Percentiles rank a stretch among this genome's conserved stretches.
Evolutionary conservation across 2,888 invertebrate genomes (phyloP).

Genomic region (Liodrosophila aerea): DNA sequence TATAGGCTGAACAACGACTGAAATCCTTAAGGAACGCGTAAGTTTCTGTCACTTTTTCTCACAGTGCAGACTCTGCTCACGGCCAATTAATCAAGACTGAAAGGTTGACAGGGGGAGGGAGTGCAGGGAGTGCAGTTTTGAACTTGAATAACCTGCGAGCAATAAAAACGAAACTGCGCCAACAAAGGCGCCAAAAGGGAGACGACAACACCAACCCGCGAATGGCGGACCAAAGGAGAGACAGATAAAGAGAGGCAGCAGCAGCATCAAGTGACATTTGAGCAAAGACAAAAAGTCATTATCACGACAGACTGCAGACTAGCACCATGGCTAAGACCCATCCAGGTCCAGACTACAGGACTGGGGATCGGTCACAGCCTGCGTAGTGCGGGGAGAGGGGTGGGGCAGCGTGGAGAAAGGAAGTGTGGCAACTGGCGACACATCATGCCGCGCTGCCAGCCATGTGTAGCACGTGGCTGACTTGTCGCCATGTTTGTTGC

Average conservation of each 20-base stretch:
- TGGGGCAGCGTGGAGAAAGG: slow-evolving; percentile 24
- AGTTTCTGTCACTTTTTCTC: too few relatives aligned
- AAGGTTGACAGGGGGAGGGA: not conserved
- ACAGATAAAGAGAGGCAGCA: slow-evolving; percentile 14
- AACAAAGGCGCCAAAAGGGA: slow-evolving; percentile 57
- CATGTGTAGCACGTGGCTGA: slow-evolving; percentile 62
- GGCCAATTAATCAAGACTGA: slow-evolving; percentile 69
- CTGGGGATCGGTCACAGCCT: slow-evolving; percentile 27
- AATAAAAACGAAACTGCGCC: slow-evolving; percentile 61
- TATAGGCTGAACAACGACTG: too few relatives aligned
- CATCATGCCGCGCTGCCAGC: not conserved
- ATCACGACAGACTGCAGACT: slow-evolving; percentile 68
- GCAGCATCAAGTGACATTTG: slow-evolving; percentile 74
- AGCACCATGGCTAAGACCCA: too few relatives aligned
- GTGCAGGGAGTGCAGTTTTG: slow-evolving; percentile 29
- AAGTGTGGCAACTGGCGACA: slow-evolving; percentile 39
- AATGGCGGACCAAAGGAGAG: slow-evolving; percentile 4
- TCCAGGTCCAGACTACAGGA: not conserved
- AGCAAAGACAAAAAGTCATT: slow-evolving; percentile 76
- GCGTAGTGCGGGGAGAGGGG: slow-evolving; percentile 20
- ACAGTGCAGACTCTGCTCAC: slow-evolving; percentile 22
- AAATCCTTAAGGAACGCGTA: too few relatives aligned
- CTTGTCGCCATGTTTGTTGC: slow-evolving; percentile 70
- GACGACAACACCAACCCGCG: slow-evolving; percentile 17
- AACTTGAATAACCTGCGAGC: slow-evolving; percentile 67